These are phyloP conservation scores for Lamproptera curius DNA, from an alignment of 2,888 invertebrate species.

Conservation along the genomic window DNA sequence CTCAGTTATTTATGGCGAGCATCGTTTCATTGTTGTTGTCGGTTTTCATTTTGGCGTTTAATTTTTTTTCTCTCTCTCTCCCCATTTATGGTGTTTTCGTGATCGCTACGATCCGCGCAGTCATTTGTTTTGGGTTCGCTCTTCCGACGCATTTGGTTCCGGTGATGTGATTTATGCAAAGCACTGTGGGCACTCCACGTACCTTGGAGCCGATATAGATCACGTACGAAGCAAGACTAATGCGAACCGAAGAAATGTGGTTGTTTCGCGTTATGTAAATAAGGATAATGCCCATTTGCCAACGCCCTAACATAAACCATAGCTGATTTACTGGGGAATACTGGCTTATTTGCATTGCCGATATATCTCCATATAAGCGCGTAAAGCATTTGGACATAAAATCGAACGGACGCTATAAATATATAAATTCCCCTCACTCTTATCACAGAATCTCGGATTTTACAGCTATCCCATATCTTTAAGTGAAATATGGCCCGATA, in stretches of 20 bases:
- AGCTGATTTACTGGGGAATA: slow-evolving; percentile 59
- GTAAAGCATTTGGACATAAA: slow-evolving; percentile 59
- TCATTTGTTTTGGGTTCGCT: slow-evolving; percentile 60
- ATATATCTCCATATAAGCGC: slow-evolving; percentile 50
- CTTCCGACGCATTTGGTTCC: slow-evolving; percentile 54
- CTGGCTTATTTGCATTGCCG: slow-evolving; percentile 64
- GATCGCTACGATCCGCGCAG: slow-evolving; percentile 47
- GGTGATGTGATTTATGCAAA: slow-evolving; percentile 51
- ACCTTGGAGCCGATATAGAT: slow-evolving; percentile 39
- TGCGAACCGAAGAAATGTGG: slow-evolving; percentile 47
- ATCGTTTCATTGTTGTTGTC: slow-evolving; percentile 71
- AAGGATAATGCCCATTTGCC: slow-evolving; percentile 47
- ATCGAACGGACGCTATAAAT: slow-evolving; percentile 58
- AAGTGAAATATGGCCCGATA: slow-evolving; percentile 53
- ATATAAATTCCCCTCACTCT: slow-evolving; percentile 51
- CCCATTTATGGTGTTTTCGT: slow-evolving; percentile 57
- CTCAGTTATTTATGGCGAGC: slow-evolving; percentile 72
- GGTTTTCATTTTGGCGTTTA: slow-evolving; percentile 68
- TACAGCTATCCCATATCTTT: slow-evolving; percentile 54
- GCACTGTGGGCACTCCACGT: slow-evolving; percentile 36
- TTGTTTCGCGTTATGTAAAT: slow-evolving; percentile 50
- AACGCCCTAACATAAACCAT: slow-evolving; percentile 46
- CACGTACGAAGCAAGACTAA: slow-evolving; percentile 44
- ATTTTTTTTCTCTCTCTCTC: slow-evolving; percentile 62
- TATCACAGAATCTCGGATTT: slow-evolving; percentile 56